These are phyloP conservation scores for Ectropis grisescens DNA, from an alignment of 1,140 invertebrate genomes.

Conservation along the genomic window DNA sequence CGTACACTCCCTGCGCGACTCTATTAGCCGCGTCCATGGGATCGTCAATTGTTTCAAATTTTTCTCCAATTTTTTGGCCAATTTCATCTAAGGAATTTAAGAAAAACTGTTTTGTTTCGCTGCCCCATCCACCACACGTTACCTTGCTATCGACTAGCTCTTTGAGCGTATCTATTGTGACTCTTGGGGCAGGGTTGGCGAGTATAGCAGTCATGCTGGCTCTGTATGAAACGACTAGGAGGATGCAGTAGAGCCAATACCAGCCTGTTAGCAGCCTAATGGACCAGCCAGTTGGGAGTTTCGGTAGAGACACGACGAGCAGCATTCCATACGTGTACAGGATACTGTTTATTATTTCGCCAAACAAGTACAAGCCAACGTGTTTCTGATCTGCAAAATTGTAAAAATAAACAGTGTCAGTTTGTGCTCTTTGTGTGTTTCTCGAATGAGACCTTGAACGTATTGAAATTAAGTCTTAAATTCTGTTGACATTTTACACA, in stretches of 20 bases:
- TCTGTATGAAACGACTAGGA: constrained; percentile 82
- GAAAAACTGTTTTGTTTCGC: constrained; percentile 79
- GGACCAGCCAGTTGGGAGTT: constrained; percentile 82
- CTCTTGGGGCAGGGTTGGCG: constrained; percentile 80
- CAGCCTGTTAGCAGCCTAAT: constrained; percentile 83
- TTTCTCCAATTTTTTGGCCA: constrained; percentile 75
- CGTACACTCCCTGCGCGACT: constrained; percentile 78
- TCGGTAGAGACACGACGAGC: constrained; percentile 80
- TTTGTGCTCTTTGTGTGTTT: too few species aligned
- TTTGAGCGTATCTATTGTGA: constrained; percentile 82
- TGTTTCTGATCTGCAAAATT: constrained; percentile 54
- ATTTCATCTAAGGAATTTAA: constrained; percentile 74
- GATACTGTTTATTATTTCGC: constrained; percentile 77
- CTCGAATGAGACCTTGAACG: too few species aligned
- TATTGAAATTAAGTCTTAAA: too few species aligned
- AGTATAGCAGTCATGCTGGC: constrained; percentile 87
- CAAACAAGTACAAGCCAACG: constrained; percentile 77
- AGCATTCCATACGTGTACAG: constrained; percentile 86
- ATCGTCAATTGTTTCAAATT: constrained; percentile 74
- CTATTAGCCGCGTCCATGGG: constrained; percentile 72
- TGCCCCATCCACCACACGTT: constrained; percentile 77
- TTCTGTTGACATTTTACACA: too few species aligned
- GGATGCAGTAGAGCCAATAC: constrained; percentile 87
- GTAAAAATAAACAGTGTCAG: constrained; percentile 20
- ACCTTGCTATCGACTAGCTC: constrained; percentile 76